Conservation (phyloP, 2,113 vertebrate species). For the Perca schrenkii region DNA sequence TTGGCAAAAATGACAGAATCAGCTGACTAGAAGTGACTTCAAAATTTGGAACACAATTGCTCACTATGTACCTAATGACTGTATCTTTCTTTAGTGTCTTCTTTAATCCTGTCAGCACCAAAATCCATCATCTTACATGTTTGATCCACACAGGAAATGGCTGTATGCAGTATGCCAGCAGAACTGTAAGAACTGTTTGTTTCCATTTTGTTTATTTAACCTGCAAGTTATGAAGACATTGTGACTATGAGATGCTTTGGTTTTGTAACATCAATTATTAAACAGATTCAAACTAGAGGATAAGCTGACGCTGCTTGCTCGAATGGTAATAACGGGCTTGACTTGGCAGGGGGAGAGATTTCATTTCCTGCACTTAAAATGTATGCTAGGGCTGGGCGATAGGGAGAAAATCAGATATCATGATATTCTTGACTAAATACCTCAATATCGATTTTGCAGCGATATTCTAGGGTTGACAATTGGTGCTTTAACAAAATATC, state of each 20-base stretch:
- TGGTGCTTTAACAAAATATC: too few species aligned
- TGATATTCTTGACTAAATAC: too few species aligned
- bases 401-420: too few species aligned
- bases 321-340: constrained; percentile 44
- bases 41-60: neutral
- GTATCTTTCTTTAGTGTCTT: neutral
- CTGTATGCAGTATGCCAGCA: neutral
- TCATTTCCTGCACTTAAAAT: constrained; percentile 38
- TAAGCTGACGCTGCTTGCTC: constrained; percentile 56
- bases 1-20: neutral
- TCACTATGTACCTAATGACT: neutral
- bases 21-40: neutral
- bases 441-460: too few species aligned
- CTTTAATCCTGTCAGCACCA: neutral
- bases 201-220: constrained; percentile 23
- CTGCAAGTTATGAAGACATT: constrained; percentile 33
- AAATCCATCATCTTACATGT: neutral
- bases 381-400: neutral
- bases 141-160: neutral
- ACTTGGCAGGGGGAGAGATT: constrained; percentile 22
- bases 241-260: constrained; percentile 43
- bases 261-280: constrained; percentile 61
- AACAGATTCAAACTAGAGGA: constrained; percentile 39
- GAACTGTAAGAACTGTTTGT: neutral
- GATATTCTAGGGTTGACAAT: too few species aligned